These are phyloP conservation scores for Alosa sapidissima DNA, from an alignment of 2,797 vertebrate genomes.

Conservation along the genomic window DNA sequence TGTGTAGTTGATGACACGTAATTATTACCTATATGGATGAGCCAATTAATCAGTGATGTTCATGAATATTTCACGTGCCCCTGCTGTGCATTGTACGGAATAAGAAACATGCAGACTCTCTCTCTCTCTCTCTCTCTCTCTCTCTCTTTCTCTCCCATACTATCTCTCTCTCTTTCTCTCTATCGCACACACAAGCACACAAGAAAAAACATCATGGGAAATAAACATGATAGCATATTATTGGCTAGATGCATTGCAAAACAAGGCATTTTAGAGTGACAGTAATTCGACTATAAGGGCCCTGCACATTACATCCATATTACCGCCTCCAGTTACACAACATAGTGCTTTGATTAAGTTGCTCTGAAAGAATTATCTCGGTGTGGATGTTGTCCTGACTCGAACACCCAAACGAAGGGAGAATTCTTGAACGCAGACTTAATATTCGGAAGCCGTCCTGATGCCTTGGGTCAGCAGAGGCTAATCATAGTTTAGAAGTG, in stretches of 20 bases:
- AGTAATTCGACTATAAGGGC: background rate
- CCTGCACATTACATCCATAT: background rate
- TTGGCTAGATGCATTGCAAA: background rate
- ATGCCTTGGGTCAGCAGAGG: background rate
- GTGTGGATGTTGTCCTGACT: background rate
- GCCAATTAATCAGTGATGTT: conserved; percentile 8
- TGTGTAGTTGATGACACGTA: background rate
- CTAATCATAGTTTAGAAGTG: background rate
- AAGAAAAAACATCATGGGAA: background rate
- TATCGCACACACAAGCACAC: background rate
- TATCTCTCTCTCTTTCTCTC: background rate
- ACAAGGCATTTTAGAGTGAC: background rate
- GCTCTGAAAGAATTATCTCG: background rate
- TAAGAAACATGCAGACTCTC: conserved; percentile 5
- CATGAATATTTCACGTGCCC: conserved; percentile 9
- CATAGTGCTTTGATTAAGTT: background rate
- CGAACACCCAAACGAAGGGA: background rate
- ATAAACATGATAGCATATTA: background rate
- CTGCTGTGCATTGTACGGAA: conserved; percentile 1
- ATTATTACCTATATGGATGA: conserved; percentile 11
- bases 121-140: background rate
- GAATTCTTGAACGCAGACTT: background rate
- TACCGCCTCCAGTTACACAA: background rate
- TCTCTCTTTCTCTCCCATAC: background rate
- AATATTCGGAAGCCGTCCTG: background rate